phyloP scores from a whole-genome alignment of 2,888 invertebrate species.

The Entomobrya multifasciata region DNA sequence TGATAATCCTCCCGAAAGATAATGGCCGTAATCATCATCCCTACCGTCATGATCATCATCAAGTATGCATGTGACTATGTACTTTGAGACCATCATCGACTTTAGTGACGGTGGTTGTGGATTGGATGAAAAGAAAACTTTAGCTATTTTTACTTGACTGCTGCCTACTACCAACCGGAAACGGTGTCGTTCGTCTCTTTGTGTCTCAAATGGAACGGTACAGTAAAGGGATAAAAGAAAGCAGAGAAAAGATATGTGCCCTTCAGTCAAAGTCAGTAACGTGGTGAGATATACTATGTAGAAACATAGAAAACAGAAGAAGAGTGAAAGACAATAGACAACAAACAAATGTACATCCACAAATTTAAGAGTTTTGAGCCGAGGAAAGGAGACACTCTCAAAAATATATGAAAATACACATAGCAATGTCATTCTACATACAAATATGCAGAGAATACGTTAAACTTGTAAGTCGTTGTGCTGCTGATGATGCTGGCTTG shows the following conservation, averaged over 20 bases:
- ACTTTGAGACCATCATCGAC: slow-evolving; percentile 15
- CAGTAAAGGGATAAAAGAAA: neutral
- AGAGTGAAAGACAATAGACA: slow-evolving; percentile 48
- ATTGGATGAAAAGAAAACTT: slow-evolving; percentile 48
- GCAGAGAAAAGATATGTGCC: neutral
- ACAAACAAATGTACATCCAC: no score
- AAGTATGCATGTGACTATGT: no score
- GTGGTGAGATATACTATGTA: no score
- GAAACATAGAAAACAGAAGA: slow-evolving; percentile 28
- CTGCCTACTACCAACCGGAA: slow-evolving; percentile 13
- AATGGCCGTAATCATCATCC: slow-evolving; percentile 55
- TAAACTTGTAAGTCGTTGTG: no score
- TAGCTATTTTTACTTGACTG: slow-evolving; percentile 28
- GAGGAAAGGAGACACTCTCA: slow-evolving; percentile 4
- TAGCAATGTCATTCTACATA: no score
- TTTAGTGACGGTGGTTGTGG: no score
- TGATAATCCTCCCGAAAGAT: slow-evolving; percentile 61
- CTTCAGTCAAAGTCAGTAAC: slow-evolving; percentile 2
- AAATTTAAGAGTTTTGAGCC: no score
- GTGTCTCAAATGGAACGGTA: no score
- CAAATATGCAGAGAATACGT: no score
- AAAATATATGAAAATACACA: no score
- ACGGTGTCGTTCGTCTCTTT: no score
- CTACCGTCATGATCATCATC: slow-evolving; percentile 42
- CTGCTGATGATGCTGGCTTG: no score